A percentile compares a stretch with the other conserved stretches of the same genome.
These are phyloP conservation scores for Dicentrarchus labrax DNA, from an alignment of 2,113 vertebrate genomes.

Conservation along the genomic window DNA sequence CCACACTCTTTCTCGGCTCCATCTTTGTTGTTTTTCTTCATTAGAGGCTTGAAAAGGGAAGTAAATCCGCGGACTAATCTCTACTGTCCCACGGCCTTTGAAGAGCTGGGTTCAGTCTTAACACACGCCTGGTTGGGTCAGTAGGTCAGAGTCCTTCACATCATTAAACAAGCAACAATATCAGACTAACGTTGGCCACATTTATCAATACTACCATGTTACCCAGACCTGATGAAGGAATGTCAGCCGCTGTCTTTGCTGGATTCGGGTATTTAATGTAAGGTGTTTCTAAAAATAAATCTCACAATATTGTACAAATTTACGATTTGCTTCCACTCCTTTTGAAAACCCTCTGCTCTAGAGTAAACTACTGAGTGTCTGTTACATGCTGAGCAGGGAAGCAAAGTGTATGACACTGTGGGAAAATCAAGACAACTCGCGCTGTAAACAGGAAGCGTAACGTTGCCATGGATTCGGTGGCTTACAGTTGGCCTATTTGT, in stretches of 20 bases:
- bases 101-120: not conserved
- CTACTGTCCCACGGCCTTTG: conserved; percentile 8
- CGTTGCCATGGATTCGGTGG: too few relatives aligned
- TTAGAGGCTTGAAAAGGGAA: conserved; percentile 50
- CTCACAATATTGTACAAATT: not conserved
- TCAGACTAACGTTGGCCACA: not conserved
- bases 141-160: conserved; percentile 18
- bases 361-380: too few relatives aligned
- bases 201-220: not conserved
- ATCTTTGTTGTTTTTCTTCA: conserved; percentile 49
- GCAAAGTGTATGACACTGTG: too few relatives aligned
- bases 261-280: not conserved
- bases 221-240: not conserved
- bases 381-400: rapidly evolving
- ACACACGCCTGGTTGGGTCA: conserved; percentile 36
- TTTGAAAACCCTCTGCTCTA: too few relatives aligned
- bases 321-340: too few relatives aligned
- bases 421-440: too few relatives aligned
- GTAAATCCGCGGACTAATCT: conserved; percentile 33
- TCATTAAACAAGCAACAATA: too few relatives aligned
- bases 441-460: too few relatives aligned
- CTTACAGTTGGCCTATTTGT: too few relatives aligned
- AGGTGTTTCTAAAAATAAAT: not conserved
- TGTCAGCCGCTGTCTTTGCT: not conserved
- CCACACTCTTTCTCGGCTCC: conserved; percentile 40